These are phyloP conservation scores for Sthenelais limicola DNA, from an alignment of 2,888 invertebrate species.

Conservation along the genomic window DNA sequence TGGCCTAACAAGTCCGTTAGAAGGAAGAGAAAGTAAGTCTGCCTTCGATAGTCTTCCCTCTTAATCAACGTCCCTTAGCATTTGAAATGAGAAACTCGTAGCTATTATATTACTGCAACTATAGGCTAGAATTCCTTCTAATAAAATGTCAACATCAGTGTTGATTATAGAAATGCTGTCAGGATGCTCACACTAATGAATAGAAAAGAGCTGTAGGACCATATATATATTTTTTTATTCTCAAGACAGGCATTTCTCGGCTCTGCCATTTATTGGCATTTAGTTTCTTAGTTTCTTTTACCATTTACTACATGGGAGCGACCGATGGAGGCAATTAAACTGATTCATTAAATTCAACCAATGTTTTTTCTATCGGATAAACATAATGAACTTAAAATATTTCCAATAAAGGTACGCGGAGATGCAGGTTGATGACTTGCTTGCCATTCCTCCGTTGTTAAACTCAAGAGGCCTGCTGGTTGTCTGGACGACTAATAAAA, in stretches of 20 bases:
- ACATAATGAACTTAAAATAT: no score
- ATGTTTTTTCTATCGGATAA: not conserved
- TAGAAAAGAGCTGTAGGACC: no score
- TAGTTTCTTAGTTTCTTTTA: not conserved
- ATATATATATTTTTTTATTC: no score
- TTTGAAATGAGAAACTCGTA: no score
- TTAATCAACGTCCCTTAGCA: no score
- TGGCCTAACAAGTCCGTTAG: conserved; percentile 97
- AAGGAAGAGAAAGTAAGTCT: conserved; percentile 74
- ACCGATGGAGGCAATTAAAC: no score
- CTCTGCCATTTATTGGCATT: not conserved
- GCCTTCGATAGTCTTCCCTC: conserved; percentile 20
- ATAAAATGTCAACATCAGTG: no score
- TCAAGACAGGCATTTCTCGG: not conserved
- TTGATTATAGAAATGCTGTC: no score
- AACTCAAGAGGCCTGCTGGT: conserved; percentile 80
- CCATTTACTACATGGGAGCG: no score
- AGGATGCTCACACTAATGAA: no score
- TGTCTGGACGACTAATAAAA: conserved; percentile 94
- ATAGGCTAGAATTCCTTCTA: no score
- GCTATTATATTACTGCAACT: no score
- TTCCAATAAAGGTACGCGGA: conserved; percentile 9
- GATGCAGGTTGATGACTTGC: conserved; percentile 79
- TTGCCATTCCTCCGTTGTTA: conserved; percentile 78
- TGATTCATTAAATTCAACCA: not conserved